Percentiles rank a stretch among this genome's conserved stretches.
phyloP scores from a whole-genome alignment of 2,113 vertebrate species.

The Lepus americanus region DNA sequence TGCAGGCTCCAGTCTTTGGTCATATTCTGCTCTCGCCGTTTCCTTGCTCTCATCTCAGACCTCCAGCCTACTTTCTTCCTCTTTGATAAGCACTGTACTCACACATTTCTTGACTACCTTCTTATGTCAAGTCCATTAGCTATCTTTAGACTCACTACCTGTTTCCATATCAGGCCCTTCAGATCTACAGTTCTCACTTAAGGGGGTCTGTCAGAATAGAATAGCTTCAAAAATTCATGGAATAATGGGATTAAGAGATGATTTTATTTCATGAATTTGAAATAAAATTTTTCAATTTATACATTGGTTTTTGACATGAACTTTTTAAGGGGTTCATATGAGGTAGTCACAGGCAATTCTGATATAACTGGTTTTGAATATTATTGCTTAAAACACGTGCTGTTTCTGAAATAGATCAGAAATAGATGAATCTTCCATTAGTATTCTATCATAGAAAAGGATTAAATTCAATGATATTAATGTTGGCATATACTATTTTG shows the following conservation, averaged over 20 bases:
- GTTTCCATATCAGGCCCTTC: background rate
- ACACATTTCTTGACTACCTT: background rate
- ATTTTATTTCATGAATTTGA: no score
- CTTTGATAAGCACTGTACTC: background rate
- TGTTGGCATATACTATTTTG: background rate
- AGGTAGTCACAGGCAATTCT: background rate
- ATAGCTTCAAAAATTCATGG: no score
- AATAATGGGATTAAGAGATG: no score
- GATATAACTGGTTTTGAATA: background rate
- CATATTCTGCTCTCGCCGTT: background rate
- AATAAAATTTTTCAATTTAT: no score
- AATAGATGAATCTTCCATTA: background rate
- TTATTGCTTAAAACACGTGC: background rate
- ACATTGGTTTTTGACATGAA: no score
- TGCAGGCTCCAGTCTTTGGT: background rate
- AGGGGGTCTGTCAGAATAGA: background rate
- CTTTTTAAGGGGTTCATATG: background rate
- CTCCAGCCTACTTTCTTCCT: background rate
- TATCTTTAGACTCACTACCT: conserved; percentile 4
- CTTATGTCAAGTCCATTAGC: background rate
- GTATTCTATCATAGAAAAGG: background rate
- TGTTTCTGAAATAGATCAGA: conserved; percentile 1
- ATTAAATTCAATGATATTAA: background rate
- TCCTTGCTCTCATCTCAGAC: background rate
- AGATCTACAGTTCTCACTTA: background rate